phyloP scores from a whole-genome alignment of 2,888 invertebrate genomes.

The Cheilosia soror region DNA sequence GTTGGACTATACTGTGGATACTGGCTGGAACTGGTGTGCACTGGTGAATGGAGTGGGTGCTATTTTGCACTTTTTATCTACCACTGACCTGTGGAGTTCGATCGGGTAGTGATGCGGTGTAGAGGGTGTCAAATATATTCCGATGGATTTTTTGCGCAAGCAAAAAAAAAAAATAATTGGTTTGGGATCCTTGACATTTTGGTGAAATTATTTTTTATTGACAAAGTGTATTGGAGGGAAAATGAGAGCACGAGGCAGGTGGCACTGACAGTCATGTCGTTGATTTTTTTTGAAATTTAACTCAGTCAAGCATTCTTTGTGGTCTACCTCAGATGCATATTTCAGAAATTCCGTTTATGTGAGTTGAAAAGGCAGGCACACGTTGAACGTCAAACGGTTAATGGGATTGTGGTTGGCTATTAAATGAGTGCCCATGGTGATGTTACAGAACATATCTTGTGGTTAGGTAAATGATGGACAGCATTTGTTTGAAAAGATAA shows the following conservation, averaged over 20 bases:
- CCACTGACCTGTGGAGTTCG: slow-evolving; percentile 54
- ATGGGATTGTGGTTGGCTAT: not conserved
- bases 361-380: not conserved
- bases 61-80: slow-evolving; percentile 16
- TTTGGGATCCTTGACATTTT: slow-evolving; percentile 66
- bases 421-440: not conserved
- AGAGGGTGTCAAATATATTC: slow-evolving; percentile 53
- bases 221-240: slow-evolving; percentile 7
- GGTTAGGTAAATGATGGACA: too few species aligned
- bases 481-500: too few species aligned
- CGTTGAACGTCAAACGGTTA: not conserved
- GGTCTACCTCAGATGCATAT: slow-evolving; percentile 26
- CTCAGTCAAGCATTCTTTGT: slow-evolving; percentile 28
- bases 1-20: slow-evolving; percentile 1
- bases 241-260: not conserved
- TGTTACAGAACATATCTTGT: not conserved
- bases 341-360: not conserved
- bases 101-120: slow-evolving; percentile 5
- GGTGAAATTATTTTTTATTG: slow-evolving; percentile 41
- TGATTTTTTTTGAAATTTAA: slow-evolving; percentile 17
- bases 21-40: not conserved
- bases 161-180: not conserved
- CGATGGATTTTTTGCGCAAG: slow-evolving; percentile 15
- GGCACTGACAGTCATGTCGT: not conserved
- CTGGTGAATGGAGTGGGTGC: not conserved